Evolutionary conservation across 2,888 invertebrate genomes (phyloP).

Genomic region (Saturnia pavonia): DNA sequence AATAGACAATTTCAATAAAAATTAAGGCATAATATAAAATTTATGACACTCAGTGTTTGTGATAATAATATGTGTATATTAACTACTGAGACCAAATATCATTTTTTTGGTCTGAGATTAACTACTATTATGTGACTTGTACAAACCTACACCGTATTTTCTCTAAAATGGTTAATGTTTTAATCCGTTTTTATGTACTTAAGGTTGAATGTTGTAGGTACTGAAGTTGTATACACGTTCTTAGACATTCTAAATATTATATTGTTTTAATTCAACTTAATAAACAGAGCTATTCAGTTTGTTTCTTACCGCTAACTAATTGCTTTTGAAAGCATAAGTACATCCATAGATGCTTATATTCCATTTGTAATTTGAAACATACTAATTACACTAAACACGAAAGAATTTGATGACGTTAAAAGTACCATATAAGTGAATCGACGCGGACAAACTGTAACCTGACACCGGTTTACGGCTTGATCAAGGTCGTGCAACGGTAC

Average conservation of each 20-base stretch:
- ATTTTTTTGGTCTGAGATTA: too few relatives aligned
- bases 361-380: too few relatives aligned
- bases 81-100: too few relatives aligned
- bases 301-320: not conserved
- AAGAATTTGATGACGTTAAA: not conserved
- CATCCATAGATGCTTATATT: too few relatives aligned
- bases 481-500: conserved; percentile 37
- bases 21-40: not conserved
- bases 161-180: not conserved
- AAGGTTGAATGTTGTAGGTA: too few relatives aligned
- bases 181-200: not conserved
- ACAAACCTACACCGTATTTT: not conserved
- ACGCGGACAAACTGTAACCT: conserved; percentile 13
- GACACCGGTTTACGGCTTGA: conserved; percentile 21
- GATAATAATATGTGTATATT: not conserved
- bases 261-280: not conserved
- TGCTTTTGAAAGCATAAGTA: not conserved
- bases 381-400: too few relatives aligned
- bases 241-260: not conserved
- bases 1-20: too few relatives aligned
- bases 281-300: not conserved
- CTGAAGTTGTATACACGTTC: too few relatives aligned
- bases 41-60: not conserved
- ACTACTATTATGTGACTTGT: not conserved
- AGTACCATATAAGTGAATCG: conserved; percentile 3